Evolutionary conservation across 2,113 vertebrate genomes (phyloP).

Genomic region (Asarcornis scutulata): DNA sequence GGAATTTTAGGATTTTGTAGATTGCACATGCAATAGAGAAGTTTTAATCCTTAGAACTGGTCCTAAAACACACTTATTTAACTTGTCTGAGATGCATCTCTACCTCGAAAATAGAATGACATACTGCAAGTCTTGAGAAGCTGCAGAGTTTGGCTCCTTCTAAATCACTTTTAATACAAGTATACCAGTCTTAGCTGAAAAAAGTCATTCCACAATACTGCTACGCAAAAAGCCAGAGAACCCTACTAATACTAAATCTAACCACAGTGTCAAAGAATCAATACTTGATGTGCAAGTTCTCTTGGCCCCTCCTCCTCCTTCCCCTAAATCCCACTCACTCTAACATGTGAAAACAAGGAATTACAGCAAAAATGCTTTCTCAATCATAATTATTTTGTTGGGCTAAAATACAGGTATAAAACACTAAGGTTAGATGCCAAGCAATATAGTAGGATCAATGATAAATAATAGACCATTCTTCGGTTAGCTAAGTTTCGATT

Average conservation of each 20-base stretch:
- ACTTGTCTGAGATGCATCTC: neutral
- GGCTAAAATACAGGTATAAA: neutral
- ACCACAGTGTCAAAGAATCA: neutral
- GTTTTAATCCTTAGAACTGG: neutral
- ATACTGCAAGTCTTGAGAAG: neutral
- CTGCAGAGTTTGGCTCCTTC: neutral
- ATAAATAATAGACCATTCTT: neutral
- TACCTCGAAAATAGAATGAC: neutral
- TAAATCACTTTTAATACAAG: neutral
- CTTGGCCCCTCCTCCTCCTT: neutral
- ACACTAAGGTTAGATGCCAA: neutral
- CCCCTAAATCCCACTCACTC: neutral
- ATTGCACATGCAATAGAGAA: neutral
- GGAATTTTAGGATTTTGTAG: conserved; percentile 15
- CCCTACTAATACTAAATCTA: neutral
- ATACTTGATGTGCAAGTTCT: neutral
- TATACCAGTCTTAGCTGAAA: neutral
- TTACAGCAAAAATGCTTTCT: neutral
- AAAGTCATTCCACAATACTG: neutral
- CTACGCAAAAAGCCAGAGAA: neutral
- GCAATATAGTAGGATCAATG: neutral
- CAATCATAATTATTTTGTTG: neutral
- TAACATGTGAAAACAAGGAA: neutral
- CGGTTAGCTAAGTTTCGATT: neutral
- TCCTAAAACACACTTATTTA: neutral